A percentile compares a stretch with the other conserved stretches of the same genome.
These are phyloP conservation scores for Oryzaephilus surinamensis DNA, from an alignment of 1,140 invertebrate species.

Conservation along the genomic window DNA sequence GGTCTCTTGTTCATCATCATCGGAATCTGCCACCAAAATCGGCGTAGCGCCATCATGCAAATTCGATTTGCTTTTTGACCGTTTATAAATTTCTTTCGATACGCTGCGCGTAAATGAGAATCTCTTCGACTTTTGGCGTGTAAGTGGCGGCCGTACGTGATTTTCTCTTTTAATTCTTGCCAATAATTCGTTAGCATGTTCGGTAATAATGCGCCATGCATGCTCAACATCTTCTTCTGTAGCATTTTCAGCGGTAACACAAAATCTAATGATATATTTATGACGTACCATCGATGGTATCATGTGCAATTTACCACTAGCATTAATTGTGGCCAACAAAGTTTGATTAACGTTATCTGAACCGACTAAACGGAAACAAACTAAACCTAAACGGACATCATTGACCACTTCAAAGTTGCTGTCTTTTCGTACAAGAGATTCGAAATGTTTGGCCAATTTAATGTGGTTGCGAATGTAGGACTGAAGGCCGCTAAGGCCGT, in stretches of 20 bases:
- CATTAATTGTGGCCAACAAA: constrained; percentile 74
- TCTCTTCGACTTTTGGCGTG: constrained; percentile 46
- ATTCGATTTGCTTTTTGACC: constrained; percentile 46
- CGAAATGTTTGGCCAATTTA: constrained; percentile 75
- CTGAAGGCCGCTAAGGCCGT: constrained; percentile 72
- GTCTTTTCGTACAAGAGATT: constrained; percentile 62
- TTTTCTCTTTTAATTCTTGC: constrained; percentile 32
- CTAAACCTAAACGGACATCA: constrained; percentile 63
- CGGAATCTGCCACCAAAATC: constrained; percentile 47
- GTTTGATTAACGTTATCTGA: constrained; percentile 69
- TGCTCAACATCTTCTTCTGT: constrained; percentile 64
- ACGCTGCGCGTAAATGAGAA: constrained; percentile 58
- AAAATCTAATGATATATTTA: constrained; percentile 73
- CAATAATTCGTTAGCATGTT: constrained; percentile 56
- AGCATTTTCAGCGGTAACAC: constrained; percentile 71
- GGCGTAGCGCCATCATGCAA: constrained; percentile 56
- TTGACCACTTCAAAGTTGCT: constrained; percentile 74
- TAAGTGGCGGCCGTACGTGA: constrained; percentile 40
- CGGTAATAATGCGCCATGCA: constrained; percentile 61
- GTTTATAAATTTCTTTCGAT: constrained; percentile 49
- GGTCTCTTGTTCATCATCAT: constrained; percentile 33
- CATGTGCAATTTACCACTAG: constrained; percentile 82
- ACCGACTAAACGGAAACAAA: constrained; percentile 59
- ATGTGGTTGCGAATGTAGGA: constrained; percentile 81
- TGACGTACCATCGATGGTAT: constrained; percentile 71